Evolutionary conservation across 2,888 invertebrate species (phyloP).

Genomic region (Oscheius onirici): DNA sequence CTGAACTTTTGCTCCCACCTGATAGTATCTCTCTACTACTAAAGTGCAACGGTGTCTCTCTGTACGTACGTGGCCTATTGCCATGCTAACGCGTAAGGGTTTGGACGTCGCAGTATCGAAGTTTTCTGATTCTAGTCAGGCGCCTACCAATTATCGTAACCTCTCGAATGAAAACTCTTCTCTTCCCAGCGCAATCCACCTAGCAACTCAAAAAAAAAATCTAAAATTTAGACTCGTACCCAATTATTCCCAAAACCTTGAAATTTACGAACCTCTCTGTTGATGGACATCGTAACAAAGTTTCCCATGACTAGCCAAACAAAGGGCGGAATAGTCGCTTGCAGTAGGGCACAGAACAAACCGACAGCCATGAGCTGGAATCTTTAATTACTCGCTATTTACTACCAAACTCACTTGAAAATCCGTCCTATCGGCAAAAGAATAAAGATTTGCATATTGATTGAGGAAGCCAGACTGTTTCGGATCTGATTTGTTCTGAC

Average conservation of each 20-base stretch:
- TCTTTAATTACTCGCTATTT: not conserved
- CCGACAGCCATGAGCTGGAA: constrained; percentile 63
- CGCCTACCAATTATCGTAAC: too few species aligned
- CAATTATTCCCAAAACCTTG: not conserved
- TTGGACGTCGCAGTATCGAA: too few species aligned
- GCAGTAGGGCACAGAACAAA: constrained; percentile 60
- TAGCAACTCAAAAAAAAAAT: too few species aligned
- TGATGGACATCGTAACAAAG: constrained; percentile 64
- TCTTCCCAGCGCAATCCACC: too few species aligned
- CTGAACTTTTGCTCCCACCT: too few species aligned
- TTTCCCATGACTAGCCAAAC: constrained; percentile 63
- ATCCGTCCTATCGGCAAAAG: constrained; percentile 56
- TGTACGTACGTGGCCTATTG: too few species aligned
- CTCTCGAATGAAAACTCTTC: too few species aligned
- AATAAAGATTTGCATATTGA: constrained; percentile 47
- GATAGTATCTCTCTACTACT: too few species aligned
- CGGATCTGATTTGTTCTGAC: not conserved
- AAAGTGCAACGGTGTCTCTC: too few species aligned
- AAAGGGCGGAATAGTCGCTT: constrained; percentile 68
- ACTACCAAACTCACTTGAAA: constrained; percentile 44
- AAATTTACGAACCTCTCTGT: constrained; percentile 48
- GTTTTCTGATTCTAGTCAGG: too few species aligned
- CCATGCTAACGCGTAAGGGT: too few species aligned
- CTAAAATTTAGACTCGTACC: too few species aligned
- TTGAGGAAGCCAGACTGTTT: constrained; percentile 33